A percentile compares a stretch with the other conserved stretches of the same genome.
phyloP scores from a whole-genome alignment of 2,888 invertebrate genomes.

The Eumacrocentrus americanus region DNA sequence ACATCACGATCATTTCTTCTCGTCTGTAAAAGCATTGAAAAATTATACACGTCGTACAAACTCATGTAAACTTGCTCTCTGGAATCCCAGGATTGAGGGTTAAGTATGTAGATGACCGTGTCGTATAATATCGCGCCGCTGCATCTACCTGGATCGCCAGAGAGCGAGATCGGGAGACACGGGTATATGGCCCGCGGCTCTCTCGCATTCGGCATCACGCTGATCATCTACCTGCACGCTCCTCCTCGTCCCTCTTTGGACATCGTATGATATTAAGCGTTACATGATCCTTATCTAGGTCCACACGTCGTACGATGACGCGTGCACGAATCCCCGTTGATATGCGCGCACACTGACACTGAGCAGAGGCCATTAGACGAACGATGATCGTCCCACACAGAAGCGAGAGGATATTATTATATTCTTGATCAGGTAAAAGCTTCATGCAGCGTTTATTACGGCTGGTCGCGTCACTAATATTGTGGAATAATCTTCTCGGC shows the following conservation, averaged over 20 bases:
- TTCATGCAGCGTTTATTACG: constrained; percentile 14
- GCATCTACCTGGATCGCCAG: constrained; percentile 16
- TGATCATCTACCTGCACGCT: constrained; percentile 11
- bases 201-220: constrained; percentile 17
- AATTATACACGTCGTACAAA: constrained; percentile 17
- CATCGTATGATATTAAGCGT: constrained; percentile 37
- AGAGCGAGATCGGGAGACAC: no score
- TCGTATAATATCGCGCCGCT: constrained; percentile 20
- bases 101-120: constrained; percentile 18
- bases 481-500: constrained; percentile 31
- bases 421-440: constrained; percentile 13
- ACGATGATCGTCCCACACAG: constrained; percentile 17
- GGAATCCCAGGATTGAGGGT: constrained; percentile 14
- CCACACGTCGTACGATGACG: constrained; percentile 34
- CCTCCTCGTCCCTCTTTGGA: constrained; percentile 7
- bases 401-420: neutral
- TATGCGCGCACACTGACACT: neutral
- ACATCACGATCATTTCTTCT: no score
- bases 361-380: constrained; percentile 1
- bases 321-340: constrained; percentile 24
- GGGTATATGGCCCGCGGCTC: neutral
- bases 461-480: constrained; percentile 31
- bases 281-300: constrained; percentile 45
- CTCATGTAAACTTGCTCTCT: constrained; percentile 19
- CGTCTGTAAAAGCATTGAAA: constrained; percentile 8